Conservation (phyloP, 2,888 invertebrate species). For the Drosophila niveifrons region DNA sequence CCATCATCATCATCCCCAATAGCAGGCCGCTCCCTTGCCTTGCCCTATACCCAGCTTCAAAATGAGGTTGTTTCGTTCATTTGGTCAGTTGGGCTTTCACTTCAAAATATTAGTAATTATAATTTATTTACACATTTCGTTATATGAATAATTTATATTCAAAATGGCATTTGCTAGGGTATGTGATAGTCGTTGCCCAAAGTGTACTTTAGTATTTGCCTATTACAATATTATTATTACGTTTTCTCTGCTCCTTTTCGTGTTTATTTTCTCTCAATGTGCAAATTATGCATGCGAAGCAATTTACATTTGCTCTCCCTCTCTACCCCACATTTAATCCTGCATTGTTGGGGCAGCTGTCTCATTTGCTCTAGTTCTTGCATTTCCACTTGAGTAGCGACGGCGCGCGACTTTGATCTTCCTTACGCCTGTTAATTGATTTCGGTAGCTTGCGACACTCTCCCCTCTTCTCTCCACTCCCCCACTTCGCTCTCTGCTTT, state of each 20-base stretch:
- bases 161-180: constrained; percentile 1
- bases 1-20: constrained; percentile 45
- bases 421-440: constrained; percentile 58
- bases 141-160: background rate
- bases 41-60: background rate
- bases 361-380: constrained; percentile 24
- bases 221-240: constrained; percentile 38
- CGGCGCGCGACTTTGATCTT: constrained; percentile 59
- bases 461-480: background rate
- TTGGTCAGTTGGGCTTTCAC: background rate
- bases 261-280: constrained; percentile 33
- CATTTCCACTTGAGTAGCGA: constrained; percentile 45
- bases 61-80: constrained; percentile 10
- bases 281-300: constrained; percentile 60
- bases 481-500: background rate
- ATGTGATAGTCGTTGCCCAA: constrained; percentile 9
- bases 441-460: constrained; percentile 43
- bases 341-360: background rate
- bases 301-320: constrained; percentile 37
- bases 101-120: background rate
- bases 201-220: constrained; percentile 1
- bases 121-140: too few relatives aligned
- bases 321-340: background rate
- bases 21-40: constrained; percentile 43
- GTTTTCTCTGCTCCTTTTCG: constrained; percentile 32